Conservation (phyloP, 2,797 vertebrate genomes). For the Synaphobranchus kaupii region DNA sequence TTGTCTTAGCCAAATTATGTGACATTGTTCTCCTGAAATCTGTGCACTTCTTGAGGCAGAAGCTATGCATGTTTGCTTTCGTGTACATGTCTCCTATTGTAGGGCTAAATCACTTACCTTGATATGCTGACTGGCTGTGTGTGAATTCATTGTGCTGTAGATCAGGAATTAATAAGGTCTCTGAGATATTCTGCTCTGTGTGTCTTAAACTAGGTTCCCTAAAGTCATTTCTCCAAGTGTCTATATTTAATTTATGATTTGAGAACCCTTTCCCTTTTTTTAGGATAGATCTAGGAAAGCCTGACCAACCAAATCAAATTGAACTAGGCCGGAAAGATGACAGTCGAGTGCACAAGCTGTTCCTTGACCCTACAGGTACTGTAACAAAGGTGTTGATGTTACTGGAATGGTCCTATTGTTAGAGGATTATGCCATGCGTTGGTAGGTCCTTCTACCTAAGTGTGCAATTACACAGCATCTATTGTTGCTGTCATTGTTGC, state of each 20-base stretch:
- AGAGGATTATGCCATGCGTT: not conserved
- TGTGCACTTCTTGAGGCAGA: not conserved
- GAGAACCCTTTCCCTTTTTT: slow-evolving; percentile 9
- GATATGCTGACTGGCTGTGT: not conserved
- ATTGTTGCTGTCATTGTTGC: not conserved
- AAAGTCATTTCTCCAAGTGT: not conserved
- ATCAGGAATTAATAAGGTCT: not conserved
- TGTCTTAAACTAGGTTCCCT: not conserved
- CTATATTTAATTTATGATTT: not conserved
- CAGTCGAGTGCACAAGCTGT: slow-evolving; percentile 88
- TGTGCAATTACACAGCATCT: not conserved
- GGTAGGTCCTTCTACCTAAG: too few relatives aligned
- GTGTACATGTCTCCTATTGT: not conserved
- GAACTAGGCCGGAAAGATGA: slow-evolving; percentile 96
- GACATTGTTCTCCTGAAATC: not conserved
- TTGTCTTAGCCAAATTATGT: not conserved
- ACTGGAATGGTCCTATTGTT: not conserved
- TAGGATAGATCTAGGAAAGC: slow-evolving; percentile 95
- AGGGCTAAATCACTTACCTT: not conserved
- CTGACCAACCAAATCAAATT: slow-evolving; percentile 92
- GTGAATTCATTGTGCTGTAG: not conserved
- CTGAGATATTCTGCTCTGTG: not conserved
- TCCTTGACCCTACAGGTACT: slow-evolving; percentile 93
- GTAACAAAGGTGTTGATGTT: not conserved
- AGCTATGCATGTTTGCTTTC: not conserved